Percentiles rank a stretch among this genome's conserved stretches.
phyloP scores from a whole-genome alignment of 2,797 vertebrate genomes.

The Neosalanx taihuensis region DNA sequence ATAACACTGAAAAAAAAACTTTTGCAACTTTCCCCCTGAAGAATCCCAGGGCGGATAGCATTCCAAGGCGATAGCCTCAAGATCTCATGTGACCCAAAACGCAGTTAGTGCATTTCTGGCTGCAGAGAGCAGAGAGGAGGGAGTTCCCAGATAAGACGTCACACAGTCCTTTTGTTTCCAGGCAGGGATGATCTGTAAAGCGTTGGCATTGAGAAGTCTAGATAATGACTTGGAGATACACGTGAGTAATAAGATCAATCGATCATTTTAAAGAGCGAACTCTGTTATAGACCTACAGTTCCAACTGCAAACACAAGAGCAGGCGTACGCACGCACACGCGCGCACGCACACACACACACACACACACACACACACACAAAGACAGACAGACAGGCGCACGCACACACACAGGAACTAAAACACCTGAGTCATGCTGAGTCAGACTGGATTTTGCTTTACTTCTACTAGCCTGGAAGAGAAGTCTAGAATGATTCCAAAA shows the following conservation, averaged over 20 bases:
- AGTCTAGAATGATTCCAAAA: background rate
- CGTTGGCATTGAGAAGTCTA: too few species aligned
- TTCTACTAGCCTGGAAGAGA: background rate
- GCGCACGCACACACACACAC: conserved; percentile 1
- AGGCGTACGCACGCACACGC: background rate
- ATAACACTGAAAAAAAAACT: background rate
- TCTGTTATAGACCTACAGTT: background rate
- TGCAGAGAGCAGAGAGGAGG: too few species aligned
- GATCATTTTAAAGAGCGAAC: too few species aligned
- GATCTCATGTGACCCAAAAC: background rate
- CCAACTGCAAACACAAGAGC: background rate
- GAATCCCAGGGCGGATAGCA: background rate
- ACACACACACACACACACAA: conserved; percentile 12
- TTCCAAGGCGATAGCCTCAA: background rate
- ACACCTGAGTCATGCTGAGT: conserved; percentile 9
- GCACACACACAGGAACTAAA: background rate
- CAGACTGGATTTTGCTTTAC: background rate
- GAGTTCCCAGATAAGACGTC: too few species aligned
- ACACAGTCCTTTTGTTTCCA: too few species aligned
- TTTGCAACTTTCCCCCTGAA: background rate
- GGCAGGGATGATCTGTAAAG: too few species aligned
- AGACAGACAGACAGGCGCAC: background rate
- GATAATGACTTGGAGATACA: too few species aligned
- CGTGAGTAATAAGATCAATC: too few species aligned
- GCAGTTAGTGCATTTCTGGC: too few species aligned